These are phyloP conservation scores for Amblyornis subalaris DNA, from an alignment of 2,113 vertebrate genomes.

Conservation along the genomic window DNA sequence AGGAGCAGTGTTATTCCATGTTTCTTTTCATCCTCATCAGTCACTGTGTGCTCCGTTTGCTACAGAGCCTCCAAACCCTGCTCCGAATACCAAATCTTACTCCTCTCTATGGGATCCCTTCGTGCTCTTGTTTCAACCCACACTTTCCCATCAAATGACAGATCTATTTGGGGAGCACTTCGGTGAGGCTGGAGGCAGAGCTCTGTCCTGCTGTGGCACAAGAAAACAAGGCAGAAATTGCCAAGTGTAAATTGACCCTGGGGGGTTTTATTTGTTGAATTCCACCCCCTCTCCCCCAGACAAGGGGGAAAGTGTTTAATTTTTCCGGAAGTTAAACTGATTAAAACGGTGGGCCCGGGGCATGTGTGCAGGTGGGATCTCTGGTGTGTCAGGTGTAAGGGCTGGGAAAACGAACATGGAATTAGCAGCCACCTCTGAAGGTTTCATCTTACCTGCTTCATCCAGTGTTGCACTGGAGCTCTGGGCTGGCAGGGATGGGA, in stretches of 20 bases:
- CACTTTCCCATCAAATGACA: not conserved
- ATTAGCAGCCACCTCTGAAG: not conserved
- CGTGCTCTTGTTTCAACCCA: not conserved
- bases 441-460: not conserved
- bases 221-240: not conserved
- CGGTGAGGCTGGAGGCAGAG: not conserved
- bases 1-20: not conserved
- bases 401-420: not conserved
- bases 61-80: not conserved
- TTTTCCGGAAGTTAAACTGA: not conserved
- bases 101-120: not conserved
- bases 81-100: not conserved
- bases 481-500: not conserved
- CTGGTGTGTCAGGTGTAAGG: not conserved
- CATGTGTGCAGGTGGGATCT: not conserved
- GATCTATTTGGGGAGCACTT: not conserved
- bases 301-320: not conserved
- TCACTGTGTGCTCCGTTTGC: not conserved
- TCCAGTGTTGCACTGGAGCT: not conserved
- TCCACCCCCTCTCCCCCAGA: too few species aligned
- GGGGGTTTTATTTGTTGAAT: not conserved
- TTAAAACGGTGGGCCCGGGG: not conserved
- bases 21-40: not conserved
- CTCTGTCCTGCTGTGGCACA: not conserved
- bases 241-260: not conserved